Conservation (phyloP, 2,797 vertebrate species). For the Lacerta viridis region DNA sequence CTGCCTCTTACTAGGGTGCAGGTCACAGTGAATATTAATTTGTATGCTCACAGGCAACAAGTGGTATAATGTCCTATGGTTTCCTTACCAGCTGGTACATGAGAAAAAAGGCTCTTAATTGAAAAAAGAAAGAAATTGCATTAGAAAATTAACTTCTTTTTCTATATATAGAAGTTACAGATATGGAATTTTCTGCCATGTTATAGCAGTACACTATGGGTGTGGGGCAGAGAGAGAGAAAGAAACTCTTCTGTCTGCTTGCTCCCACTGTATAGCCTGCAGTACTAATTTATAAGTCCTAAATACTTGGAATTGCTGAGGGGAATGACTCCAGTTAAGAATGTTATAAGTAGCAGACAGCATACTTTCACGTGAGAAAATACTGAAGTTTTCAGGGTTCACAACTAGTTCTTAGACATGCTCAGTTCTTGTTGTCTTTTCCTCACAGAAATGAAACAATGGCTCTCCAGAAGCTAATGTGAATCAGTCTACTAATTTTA, state of each 20-base stretch:
- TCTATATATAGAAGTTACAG: too few relatives aligned
- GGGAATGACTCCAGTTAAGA: not conserved
- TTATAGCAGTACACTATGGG: too few relatives aligned
- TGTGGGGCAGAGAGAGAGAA: not conserved
- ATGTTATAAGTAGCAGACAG: not conserved
- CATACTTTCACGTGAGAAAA: not conserved
- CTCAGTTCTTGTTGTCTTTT: not conserved
- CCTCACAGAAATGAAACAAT: not conserved
- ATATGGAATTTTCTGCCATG: too few relatives aligned
- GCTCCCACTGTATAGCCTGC: too few relatives aligned
- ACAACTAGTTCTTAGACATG: not conserved
- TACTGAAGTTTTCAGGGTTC: not conserved
- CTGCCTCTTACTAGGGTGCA: not conserved
- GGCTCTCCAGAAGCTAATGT: not conserved
- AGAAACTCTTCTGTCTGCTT: not conserved
- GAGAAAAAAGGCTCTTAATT: not conserved
- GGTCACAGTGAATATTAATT: not conserved
- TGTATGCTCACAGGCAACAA: not conserved
- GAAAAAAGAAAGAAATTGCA: not conserved
- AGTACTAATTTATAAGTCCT: not conserved
- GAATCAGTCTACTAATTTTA: not conserved
- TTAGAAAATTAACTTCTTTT: not conserved
- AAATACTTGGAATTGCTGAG: not conserved
- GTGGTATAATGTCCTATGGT: slow-evolving; percentile 1
- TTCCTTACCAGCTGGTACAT: not conserved